A percentile compares a stretch with the other conserved stretches of the same genome.
These are phyloP conservation scores for Scaeva pyrastri DNA, from an alignment of 2,888 invertebrate species.

Conservation along the genomic window DNA sequence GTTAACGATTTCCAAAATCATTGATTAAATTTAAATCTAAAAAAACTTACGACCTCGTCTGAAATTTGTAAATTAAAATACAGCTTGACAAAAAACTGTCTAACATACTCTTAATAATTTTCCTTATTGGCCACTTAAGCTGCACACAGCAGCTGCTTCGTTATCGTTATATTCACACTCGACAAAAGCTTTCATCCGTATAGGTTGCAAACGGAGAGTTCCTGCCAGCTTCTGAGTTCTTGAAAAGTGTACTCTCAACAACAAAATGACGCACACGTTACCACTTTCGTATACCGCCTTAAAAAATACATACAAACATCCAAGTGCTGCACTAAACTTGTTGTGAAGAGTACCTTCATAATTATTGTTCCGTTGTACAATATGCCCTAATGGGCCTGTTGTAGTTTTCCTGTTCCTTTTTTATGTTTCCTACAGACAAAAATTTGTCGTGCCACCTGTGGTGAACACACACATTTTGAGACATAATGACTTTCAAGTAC, in stretches of 20 bases:
- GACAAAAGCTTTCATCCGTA: slow-evolving; percentile 22
- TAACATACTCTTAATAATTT: neutral
- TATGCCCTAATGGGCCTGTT: slow-evolving; percentile 67
- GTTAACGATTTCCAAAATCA: no score
- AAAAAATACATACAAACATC: slow-evolving; percentile 58
- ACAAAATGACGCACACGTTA: slow-evolving; percentile 50
- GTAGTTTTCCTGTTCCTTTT: slow-evolving; percentile 54
- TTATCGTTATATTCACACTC: slow-evolving; percentile 23
- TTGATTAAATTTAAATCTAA: no score
- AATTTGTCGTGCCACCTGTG: slow-evolving; percentile 71
- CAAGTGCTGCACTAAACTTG: slow-evolving; percentile 62
- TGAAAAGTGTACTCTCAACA: slow-evolving; percentile 46
- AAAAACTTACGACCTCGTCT: no score
- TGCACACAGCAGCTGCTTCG: slow-evolving; percentile 27
- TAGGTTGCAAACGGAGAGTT: slow-evolving; percentile 36
- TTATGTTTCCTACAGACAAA: slow-evolving; percentile 48
- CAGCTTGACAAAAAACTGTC: neutral
- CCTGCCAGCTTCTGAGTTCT: slow-evolving; percentile 36
- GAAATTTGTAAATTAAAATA: neutral
- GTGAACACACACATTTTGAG: slow-evolving; percentile 65
- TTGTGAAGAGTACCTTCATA: slow-evolving; percentile 55
- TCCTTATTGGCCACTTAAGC: slow-evolving; percentile 15
- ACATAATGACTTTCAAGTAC: slow-evolving; percentile 67
- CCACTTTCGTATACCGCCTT: slow-evolving; percentile 31
- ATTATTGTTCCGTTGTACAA: slow-evolving; percentile 63